These are phyloP conservation scores for Melanostoma scalare DNA, from an alignment of 2,888 invertebrate genomes.

Conservation along the genomic window DNA sequence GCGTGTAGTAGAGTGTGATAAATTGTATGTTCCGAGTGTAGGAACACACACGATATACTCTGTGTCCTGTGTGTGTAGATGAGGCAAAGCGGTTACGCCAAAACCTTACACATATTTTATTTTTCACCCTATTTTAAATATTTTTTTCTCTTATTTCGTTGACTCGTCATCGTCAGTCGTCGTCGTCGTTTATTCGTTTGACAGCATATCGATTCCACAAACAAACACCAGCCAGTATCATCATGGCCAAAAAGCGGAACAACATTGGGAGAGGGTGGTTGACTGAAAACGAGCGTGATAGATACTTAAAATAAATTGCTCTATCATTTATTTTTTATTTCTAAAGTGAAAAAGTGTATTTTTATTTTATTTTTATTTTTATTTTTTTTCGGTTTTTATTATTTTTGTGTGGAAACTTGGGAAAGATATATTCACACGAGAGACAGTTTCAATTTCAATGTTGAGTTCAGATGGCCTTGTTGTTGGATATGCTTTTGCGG, in stretches of 20 bases:
- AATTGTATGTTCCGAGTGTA: constrained; percentile 17
- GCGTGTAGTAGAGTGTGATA: constrained; percentile 26
- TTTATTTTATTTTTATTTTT: constrained; percentile 3
- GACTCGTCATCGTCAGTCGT: not conserved
- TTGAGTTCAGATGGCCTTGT: constrained; percentile 25
- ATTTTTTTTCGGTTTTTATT: not conserved
- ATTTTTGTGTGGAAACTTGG: constrained; percentile 7
- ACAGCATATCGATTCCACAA: constrained; percentile 44
- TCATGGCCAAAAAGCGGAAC: constrained; percentile 16
- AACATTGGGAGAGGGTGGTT: constrained; percentile 14
- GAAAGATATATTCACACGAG: constrained; percentile 7
- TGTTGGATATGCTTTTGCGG: not conserved
- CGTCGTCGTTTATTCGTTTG: constrained; percentile 38
- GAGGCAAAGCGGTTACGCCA: not conserved
- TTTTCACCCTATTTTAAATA: constrained; percentile 39
- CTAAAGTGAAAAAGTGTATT: constrained; percentile 26
- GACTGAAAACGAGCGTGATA: constrained; percentile 15
- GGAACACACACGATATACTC: no score
- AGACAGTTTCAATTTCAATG: constrained; percentile 46
- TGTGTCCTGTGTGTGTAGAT: not conserved
- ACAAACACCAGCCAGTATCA: constrained; percentile 10
- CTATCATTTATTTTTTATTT: constrained; percentile 43
- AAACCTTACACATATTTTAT: not conserved
- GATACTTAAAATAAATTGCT: constrained; percentile 49
- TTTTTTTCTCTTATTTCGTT: constrained; percentile 10